phyloP scores from a whole-genome alignment of 2,113 vertebrate species.

The Meriones unguiculatus region DNA sequence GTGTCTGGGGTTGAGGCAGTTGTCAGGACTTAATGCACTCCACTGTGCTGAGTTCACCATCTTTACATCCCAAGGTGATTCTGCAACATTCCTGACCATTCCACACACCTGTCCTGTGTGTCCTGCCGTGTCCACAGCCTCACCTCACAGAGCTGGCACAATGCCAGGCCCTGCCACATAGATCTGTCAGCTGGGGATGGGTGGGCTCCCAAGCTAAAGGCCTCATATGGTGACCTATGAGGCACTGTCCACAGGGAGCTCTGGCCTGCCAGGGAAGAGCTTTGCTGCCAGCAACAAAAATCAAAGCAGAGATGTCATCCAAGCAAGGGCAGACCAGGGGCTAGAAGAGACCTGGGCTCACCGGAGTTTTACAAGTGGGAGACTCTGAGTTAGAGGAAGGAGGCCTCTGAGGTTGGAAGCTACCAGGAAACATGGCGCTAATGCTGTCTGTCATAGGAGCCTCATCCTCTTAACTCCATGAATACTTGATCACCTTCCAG shows the following conservation, averaged over 20 bases:
- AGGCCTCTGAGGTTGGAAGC: rapidly evolving
- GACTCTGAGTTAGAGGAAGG: neutral
- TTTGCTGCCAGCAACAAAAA: neutral
- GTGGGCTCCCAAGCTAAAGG: no score
- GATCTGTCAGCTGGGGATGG: neutral
- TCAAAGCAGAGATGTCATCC: rapidly evolving
- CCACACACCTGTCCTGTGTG: neutral
- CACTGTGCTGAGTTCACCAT: rapidly evolving
- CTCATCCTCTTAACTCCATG: neutral
- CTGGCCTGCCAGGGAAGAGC: neutral
- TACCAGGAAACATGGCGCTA: neutral
- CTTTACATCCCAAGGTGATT: neutral
- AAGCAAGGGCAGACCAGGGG: no score
- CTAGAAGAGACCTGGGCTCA: rapidly evolving
- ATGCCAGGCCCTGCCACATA: neutral
- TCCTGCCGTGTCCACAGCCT: rapidly evolving
- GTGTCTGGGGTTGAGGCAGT: rapidly evolving
- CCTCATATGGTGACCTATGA: no score
- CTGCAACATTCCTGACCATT: neutral
- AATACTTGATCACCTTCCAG: neutral
- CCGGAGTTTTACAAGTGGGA: neutral
- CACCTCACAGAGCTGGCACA: rapidly evolving
- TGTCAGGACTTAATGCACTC: neutral
- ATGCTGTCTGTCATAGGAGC: no score
- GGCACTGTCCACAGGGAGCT: rapidly evolving